phyloP scores from a whole-genome alignment of 2,888 invertebrate genomes.

The Mimas tiliae region DNA sequence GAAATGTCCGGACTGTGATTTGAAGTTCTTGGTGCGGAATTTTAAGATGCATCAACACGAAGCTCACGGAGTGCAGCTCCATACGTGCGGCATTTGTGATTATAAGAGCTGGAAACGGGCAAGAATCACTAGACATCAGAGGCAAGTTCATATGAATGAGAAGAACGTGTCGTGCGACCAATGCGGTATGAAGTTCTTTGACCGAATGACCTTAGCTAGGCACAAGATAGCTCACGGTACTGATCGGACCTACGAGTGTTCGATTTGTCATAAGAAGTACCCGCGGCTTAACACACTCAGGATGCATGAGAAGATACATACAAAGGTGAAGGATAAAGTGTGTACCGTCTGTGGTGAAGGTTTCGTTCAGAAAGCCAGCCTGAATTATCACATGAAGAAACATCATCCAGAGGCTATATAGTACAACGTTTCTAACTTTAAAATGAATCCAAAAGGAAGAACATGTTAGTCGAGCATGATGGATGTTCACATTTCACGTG shows the following conservation, averaged over 20 bases:
- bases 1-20: conserved; percentile 28
- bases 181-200: conserved; percentile 34
- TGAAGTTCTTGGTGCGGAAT: neutral
- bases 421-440: neutral
- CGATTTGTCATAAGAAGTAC: conserved; percentile 53
- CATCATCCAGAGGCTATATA: conserved; percentile 35
- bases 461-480: too few species aligned
- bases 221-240: conserved; percentile 42
- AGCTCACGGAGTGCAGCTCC: conserved; percentile 26
- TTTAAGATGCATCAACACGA: conserved; percentile 11
- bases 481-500: too few species aligned
- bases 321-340: conserved; percentile 36
- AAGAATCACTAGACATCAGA: conserved; percentile 29
- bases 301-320: conserved; percentile 42
- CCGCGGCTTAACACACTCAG: conserved; percentile 32
- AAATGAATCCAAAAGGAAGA: too few species aligned
- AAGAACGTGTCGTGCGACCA: conserved; percentile 53
- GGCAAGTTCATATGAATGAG: conserved; percentile 36
- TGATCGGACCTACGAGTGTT: conserved; percentile 45
- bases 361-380: conserved; percentile 47
- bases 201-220: neutral
- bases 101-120: conserved; percentile 28
- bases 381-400: conserved; percentile 47
- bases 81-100: conserved; percentile 39
- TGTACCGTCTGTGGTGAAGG: conserved; percentile 43